A percentile compares a stretch with the other conserved stretches of the same genome.
phyloP scores from a whole-genome alignment of 1,140 invertebrate species.

The Drosophila auraria region DNA sequence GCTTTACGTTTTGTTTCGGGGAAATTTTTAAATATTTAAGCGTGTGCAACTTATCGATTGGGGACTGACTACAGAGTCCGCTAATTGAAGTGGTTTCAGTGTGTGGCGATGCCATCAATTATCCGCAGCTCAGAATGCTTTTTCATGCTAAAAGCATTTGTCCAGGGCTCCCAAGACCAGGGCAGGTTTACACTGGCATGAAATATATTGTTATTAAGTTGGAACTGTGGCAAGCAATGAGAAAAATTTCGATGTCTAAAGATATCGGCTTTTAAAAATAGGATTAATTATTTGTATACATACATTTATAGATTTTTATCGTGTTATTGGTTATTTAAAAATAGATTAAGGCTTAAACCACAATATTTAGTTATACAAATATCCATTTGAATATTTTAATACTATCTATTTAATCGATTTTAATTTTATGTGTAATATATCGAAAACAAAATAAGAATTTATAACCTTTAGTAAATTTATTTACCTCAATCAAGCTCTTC shows the following conservation, averaged over 20 bases:
- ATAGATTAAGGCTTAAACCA: too few species aligned
- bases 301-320: neutral
- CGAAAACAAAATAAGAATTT: too few species aligned
- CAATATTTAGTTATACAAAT: too few species aligned
- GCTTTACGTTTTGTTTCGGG: constrained; percentile 5
- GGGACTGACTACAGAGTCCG: constrained; percentile 34
- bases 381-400: too few species aligned
- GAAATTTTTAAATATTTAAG: constrained; percentile 73
- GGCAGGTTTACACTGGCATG: constrained; percentile 1
- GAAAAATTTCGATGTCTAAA: neutral
- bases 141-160: constrained; percentile 33
- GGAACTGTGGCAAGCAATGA: neutral
- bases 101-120: constrained; percentile 65
- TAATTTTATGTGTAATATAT: too few species aligned
- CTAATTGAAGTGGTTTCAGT: constrained; percentile 77
- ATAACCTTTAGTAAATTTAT: neutral
- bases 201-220: neutral
- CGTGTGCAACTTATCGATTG: constrained; percentile 71
- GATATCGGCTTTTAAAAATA: neutral
- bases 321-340: neutral
- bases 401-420: too few species aligned
- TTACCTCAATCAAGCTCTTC: neutral
- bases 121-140: constrained; percentile 57
- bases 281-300: neutral
- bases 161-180: constrained; percentile 10